Percentiles rank a stretch among this genome's conserved stretches.
These are phyloP conservation scores for Mormyrus lacerda DNA, from an alignment of 2,113 vertebrate genomes.

Conservation along the genomic window DNA sequence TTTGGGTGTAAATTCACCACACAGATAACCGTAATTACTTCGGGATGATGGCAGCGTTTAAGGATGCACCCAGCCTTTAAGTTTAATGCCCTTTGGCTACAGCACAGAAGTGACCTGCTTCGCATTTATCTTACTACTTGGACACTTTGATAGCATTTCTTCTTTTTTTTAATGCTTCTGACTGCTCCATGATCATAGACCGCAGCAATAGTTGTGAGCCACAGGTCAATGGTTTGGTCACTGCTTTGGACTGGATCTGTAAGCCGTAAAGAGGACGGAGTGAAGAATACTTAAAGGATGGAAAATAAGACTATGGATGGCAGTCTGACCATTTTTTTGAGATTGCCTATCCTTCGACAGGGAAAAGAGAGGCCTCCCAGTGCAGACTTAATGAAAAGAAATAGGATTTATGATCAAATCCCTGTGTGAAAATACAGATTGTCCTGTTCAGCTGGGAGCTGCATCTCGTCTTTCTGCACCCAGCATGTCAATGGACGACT, in stretches of 20 bases:
- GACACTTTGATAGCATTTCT: background rate
- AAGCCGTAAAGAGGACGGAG: constrained; percentile 53
- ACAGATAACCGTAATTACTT: background rate
- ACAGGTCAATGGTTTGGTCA: background rate
- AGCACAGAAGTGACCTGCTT: constrained; percentile 1
- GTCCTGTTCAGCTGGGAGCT: background rate
- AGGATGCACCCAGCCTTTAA: background rate
- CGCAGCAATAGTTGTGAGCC: constrained; percentile 26
- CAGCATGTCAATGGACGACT: background rate
- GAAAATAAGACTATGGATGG: constrained; percentile 40
- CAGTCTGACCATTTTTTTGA: constrained; percentile 45
- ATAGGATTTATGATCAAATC: background rate
- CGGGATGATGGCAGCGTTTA: background rate
- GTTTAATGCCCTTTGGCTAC: background rate
- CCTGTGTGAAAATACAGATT: background rate
- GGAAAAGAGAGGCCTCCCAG: background rate
- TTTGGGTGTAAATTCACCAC: background rate
- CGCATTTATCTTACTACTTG: background rate
- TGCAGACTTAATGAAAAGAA: background rate
- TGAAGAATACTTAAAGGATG: constrained; percentile 57
- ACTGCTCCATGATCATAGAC: constrained; percentile 34
- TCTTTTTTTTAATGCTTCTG: background rate
- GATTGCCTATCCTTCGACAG: constrained; percentile 34
- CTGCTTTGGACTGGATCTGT: constrained; percentile 46
- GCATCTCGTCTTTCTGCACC: background rate